phyloP scores from a whole-genome alignment of 2,113 vertebrate genomes.

The Cololabis saira region DNA sequence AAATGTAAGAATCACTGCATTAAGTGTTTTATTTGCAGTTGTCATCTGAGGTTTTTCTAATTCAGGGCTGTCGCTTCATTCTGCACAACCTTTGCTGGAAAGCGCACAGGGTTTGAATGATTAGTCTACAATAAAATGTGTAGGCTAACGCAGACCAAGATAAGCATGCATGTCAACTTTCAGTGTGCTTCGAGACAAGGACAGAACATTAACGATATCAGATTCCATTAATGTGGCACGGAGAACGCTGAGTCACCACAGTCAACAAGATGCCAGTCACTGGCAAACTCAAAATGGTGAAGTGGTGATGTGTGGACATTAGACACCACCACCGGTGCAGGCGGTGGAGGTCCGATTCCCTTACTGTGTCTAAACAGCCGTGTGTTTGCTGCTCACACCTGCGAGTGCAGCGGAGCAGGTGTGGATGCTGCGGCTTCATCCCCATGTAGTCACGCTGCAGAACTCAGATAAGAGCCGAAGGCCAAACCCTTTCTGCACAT shows the following conservation, averaged over 20 bases:
- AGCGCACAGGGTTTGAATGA: too few species aligned
- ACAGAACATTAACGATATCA: neutral
- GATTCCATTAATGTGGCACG: neutral
- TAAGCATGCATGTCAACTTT: neutral
- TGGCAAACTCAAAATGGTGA: constrained; percentile 9
- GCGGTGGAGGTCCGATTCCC: neutral
- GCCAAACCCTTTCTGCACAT: neutral
- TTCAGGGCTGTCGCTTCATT: neutral
- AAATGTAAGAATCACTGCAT: too few species aligned
- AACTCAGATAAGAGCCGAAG: constrained; percentile 39
- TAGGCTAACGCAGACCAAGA: neutral
- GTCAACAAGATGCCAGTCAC: constrained; percentile 20
- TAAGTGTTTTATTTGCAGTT: too few species aligned
- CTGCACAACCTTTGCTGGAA: neutral
- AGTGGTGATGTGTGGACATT: neutral
- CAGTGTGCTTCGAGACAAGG: neutral
- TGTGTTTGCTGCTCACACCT: neutral
- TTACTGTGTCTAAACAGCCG: neutral
- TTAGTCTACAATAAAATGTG: neutral
- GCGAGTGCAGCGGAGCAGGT: neutral
- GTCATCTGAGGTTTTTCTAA: too few species aligned
- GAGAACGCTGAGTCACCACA: constrained; percentile 50
- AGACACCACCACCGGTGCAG: neutral
- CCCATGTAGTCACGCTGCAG: constrained; percentile 7
- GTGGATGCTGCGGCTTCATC: constrained; percentile 2